A percentile compares a stretch with the other conserved stretches of the same genome.
phyloP scores from a whole-genome alignment of 1,140 invertebrate species.

The Uloborus diversus region DNA sequence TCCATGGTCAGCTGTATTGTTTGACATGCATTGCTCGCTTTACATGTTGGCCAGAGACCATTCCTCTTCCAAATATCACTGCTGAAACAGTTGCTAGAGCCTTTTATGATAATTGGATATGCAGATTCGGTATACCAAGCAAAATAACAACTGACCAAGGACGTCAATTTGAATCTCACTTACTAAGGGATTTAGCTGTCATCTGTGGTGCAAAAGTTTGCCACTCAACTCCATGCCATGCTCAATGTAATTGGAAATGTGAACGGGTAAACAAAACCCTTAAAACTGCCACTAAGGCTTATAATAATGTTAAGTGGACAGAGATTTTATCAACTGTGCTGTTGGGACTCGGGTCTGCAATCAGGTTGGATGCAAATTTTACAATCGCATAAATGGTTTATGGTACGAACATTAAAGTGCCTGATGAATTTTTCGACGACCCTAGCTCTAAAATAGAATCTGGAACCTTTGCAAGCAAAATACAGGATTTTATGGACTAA shows the following conservation, averaged over 20 bases:
- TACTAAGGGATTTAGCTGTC: background rate
- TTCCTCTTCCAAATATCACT: background rate
- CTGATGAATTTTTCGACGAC: background rate
- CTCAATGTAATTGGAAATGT: background rate
- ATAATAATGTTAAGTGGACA: background rate
- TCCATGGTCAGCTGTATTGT: background rate
- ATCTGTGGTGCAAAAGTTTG: background rate
- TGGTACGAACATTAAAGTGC: background rate
- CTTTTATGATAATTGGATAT: background rate
- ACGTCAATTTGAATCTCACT: background rate
- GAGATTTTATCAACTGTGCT: background rate
- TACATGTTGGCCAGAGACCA: background rate
- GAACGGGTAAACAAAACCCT: background rate
- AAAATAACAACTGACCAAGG: background rate
- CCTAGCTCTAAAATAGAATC: background rate
- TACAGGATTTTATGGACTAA: background rate
- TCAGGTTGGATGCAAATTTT: background rate
- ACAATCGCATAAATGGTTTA: background rate
- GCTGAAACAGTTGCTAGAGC: background rate
- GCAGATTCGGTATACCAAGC: background rate
- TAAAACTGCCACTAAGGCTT: conserved; percentile 7
- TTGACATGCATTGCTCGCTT: background rate
- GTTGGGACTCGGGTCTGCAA: background rate
- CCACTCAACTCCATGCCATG: background rate
- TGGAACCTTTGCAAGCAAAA: background rate